Evolutionary conservation across 2,797 vertebrate species (phyloP), one percentile per base, ranked within the genome.

Genomic region (Pachyuromys duprasi): DNA sequence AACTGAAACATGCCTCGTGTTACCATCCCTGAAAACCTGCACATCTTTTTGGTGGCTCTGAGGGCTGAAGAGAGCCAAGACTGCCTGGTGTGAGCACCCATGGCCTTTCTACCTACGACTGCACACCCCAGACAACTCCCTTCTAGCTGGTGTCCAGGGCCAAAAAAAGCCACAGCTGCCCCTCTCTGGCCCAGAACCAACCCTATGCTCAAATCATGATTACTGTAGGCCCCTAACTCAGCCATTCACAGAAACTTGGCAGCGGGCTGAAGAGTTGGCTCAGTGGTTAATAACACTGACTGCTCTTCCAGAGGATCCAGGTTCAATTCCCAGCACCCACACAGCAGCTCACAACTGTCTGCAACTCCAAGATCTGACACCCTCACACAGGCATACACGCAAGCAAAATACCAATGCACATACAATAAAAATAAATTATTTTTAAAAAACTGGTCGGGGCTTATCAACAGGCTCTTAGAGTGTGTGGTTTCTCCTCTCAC

Each of bases 41-140:
- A 39, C 12, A 15, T 28, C 57, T 80, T 42, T 8, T 3, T 0
- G 12, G 0, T 69, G 33, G 80, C 80, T 39, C 1, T 3, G 62
- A 75, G 55, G 45, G 45, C 87, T 89, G 60, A 55, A n/a, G 83
- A 26, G 33, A 86, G 17, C 1, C n/a, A 22, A 24, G 33, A 17
- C 55, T 2, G 9, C 78, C n/a, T 1, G 7, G 2, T 13, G 26
- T 18, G 55, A 92, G 15, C 4, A 7, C 2, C 53, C 13, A 20
- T n/a, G 0, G 69, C 5, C 17, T 63, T 33, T 36, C n/a, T 45
- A 75, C 75, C 28, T 3, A 18, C 18, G 24, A 28, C 57, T 55
- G 42, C 62, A 13, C 4, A n/a, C 36, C 33, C 13, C 18, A n/a
- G 26, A 14, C 31, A 72, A 62, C 67, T 45, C 55, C 20, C 42